phyloP scores from a whole-genome alignment of 2,113 vertebrate species.

The Ceyx margarethae region DNA sequence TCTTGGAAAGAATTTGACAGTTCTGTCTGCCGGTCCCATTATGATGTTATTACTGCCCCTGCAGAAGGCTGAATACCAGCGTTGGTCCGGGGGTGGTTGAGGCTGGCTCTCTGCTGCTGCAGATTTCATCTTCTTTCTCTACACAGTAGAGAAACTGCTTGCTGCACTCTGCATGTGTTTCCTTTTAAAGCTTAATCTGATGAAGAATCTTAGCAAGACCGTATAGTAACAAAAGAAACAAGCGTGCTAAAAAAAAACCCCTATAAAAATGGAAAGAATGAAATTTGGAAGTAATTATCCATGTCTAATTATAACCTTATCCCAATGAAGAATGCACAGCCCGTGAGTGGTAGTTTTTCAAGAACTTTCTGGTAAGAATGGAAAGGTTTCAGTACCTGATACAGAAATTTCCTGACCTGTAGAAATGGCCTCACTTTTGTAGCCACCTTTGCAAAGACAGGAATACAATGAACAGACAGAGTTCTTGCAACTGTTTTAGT shows the following conservation, averaged over 20 bases:
- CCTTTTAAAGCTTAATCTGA: conserved; percentile 22
- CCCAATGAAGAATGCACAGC: not conserved
- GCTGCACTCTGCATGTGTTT: conserved; percentile 4
- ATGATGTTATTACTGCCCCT: conserved; percentile 66
- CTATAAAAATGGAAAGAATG: not conserved
- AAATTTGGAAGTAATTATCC: not conserved
- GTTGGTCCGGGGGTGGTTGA: not conserved
- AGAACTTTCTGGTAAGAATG: not conserved
- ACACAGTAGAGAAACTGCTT: not conserved
- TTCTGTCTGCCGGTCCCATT: conserved; percentile 66
- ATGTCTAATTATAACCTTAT: not conserved
- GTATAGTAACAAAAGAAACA: not conserved
- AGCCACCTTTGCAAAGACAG: not conserved
- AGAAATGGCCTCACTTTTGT: not conserved
- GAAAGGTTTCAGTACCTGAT: not conserved
- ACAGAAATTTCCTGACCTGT: not conserved
- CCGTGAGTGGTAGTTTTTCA: not conserved
- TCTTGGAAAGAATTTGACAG: conserved; percentile 74
- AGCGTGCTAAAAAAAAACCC: not conserved
- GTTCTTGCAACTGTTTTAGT: not conserved
- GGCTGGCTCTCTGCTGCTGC: not conserved
- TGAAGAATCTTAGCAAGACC: not conserved
- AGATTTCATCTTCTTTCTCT: conserved; percentile 19
- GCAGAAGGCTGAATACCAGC: conserved; percentile 23
- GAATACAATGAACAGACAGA: not conserved